Percentiles rank a stretch among this genome's conserved stretches.
phyloP scores from a whole-genome alignment of 2,797 vertebrate species.

The Acanthiza pusilla region DNA sequence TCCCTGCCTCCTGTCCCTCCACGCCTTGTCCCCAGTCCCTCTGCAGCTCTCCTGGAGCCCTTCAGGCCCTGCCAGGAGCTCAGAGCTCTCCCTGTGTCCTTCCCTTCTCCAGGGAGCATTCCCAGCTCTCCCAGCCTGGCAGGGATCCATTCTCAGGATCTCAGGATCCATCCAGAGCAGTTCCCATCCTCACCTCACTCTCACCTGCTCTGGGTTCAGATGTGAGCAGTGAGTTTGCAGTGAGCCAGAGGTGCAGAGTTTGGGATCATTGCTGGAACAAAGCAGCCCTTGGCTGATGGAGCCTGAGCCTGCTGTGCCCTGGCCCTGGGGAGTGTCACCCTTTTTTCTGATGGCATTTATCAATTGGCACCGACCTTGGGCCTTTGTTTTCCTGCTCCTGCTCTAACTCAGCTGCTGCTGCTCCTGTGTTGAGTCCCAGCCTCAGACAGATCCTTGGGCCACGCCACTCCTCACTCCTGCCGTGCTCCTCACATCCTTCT shows the following conservation, averaged over 20 bases:
- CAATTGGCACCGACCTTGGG: background rate
- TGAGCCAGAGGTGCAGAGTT: background rate
- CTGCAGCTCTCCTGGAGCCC: background rate
- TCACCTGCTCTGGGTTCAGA: background rate
- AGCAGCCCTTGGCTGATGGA: background rate
- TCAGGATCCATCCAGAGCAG: background rate
- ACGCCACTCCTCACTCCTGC: background rate
- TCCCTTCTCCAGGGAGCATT: fast-evolving
- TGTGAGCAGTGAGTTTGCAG: fast-evolving
- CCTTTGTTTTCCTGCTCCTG: background rate
- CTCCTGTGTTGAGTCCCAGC: background rate
- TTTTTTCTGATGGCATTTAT: background rate
- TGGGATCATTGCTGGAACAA: background rate
- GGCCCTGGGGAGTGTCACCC: background rate
- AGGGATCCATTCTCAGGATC: too few species aligned
- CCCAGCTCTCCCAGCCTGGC: background rate
- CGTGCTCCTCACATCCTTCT: background rate
- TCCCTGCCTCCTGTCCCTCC: background rate
- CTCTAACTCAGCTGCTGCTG: background rate
- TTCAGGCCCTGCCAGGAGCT: fast-evolving
- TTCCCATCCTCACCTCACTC: fast-evolving
- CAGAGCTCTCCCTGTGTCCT: background rate
- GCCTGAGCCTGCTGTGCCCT: background rate
- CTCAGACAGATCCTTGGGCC: background rate
- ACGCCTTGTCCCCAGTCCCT: background rate